Conservation (phyloP, 1,140 invertebrate species). For the Agrilus planipennis region DNA sequence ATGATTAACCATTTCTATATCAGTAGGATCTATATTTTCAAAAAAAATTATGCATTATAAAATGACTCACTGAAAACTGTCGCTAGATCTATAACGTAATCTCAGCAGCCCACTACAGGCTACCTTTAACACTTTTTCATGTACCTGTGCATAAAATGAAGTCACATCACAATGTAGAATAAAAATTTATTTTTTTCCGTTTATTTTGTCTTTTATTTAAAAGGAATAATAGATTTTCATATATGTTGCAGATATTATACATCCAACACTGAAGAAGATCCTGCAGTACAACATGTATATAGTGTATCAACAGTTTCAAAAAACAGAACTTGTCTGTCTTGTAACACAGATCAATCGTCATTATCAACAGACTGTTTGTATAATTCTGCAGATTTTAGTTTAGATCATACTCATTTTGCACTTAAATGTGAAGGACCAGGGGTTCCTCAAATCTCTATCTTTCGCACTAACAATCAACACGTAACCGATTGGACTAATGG, state of each 20-base stretch:
- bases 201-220: too few relatives aligned
- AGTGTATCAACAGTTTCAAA: constrained; percentile 31
- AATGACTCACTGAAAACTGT: too few relatives aligned
- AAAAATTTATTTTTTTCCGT: too few relatives aligned
- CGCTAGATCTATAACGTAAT: too few relatives aligned
- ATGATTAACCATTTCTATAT: too few relatives aligned
- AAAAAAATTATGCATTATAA: too few relatives aligned
- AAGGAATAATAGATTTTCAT: too few relatives aligned
- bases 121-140: too few relatives aligned
- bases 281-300: constrained; percentile 52
- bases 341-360: constrained; percentile 35
- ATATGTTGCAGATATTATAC: constrained; percentile 58
- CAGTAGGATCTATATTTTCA: too few relatives aligned
- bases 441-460: constrained; percentile 18
- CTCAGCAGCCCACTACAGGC: too few relatives aligned
- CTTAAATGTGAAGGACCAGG: constrained; percentile 65
- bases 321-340: constrained; percentile 45
- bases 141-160: too few relatives aligned
- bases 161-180: too few relatives aligned
- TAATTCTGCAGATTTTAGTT: constrained; percentile 58
- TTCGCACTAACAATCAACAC: constrained; percentile 16
- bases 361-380: constrained; percentile 46
- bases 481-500: constrained; percentile 53
- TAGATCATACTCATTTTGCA: constrained; percentile 50
- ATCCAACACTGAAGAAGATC: constrained; percentile 47